These are phyloP conservation scores for Hydrocynus forskahlii DNA, from an alignment of 2,797 vertebrate genomes.

Conservation along the genomic window DNA sequence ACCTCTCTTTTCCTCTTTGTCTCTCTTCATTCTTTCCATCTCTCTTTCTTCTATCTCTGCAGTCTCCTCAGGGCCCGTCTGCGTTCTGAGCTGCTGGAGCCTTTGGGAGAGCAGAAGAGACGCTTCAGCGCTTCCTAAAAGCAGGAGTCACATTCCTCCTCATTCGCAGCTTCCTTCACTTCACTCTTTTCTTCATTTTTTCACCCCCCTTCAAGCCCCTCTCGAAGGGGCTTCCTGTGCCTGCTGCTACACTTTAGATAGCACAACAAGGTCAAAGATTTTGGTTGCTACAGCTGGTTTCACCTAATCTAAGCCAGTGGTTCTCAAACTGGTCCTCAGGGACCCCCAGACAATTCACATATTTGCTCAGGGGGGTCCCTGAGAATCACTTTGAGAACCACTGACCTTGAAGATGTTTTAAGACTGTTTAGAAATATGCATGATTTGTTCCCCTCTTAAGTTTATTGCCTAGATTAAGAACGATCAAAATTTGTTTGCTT, in stretches of 20 bases:
- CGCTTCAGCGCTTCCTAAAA: constrained; percentile 87
- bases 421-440: constrained; percentile 32
- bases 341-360: too few species aligned
- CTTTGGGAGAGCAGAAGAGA: constrained; percentile 84
- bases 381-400: too few species aligned
- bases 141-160: constrained; percentile 83
- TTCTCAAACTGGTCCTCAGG: too few species aligned
- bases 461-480: constrained; percentile 23
- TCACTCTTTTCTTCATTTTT: constrained; percentile 41
- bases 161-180: constrained; percentile 40
- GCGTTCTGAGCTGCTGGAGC: constrained; percentile 88
- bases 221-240: constrained; percentile 33
- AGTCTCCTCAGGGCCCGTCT: constrained; percentile 94
- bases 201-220: constrained; percentile 22
- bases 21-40: constrained; percentile 57
- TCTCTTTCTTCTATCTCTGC: constrained; percentile 76
- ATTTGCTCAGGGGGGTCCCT: too few species aligned
- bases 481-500: constrained; percentile 31
- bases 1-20: constrained; percentile 69
- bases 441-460: constrained; percentile 37
- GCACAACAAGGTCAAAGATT: constrained; percentile 6
- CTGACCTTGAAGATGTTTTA: constrained; percentile 20
- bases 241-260: constrained; percentile 26
- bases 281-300: neutral
- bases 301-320: neutral